A percentile compares a stretch with the other conserved stretches of the same genome.
These are phyloP conservation scores for Pteropus alecto DNA, from an alignment of 2,113 vertebrate species.

Conservation along the genomic window DNA sequence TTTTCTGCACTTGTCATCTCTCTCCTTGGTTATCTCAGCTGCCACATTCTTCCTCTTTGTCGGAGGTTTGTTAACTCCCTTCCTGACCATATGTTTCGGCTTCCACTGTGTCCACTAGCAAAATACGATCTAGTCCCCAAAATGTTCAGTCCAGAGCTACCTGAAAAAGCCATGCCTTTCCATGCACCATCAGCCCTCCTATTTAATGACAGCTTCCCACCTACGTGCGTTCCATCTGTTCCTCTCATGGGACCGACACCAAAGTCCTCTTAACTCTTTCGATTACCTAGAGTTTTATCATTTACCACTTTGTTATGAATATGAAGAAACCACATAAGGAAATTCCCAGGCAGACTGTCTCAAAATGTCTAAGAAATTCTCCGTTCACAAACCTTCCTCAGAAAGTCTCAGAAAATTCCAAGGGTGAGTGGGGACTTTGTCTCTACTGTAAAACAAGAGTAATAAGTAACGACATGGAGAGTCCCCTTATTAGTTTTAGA, in stretches of 20 bases:
- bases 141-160: background rate
- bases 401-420: background rate
- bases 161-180: rapidly evolving
- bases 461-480: background rate
- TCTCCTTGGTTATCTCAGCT: background rate
- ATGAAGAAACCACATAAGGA: background rate
- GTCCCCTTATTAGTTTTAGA: background rate
- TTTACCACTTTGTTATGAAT: too few species aligned
- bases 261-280: background rate
- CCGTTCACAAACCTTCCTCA: background rate
- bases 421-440: background rate
- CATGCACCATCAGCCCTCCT: rapidly evolving
- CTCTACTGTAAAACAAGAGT: background rate
- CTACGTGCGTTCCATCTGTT: background rate
- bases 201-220: background rate
- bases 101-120: background rate
- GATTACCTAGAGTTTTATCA: background rate
- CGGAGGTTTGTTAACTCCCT: background rate
- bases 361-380: background rate
- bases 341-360: background rate
- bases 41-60: constrained; percentile 5
- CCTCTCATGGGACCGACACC: rapidly evolving
- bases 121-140: background rate
- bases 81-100: background rate
- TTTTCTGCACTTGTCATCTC: background rate